Evolutionary conservation across 2,797 vertebrate species (phyloP), one percentile per base, ranked within the genome.

Genomic region (Limosa lapponica): DNA sequence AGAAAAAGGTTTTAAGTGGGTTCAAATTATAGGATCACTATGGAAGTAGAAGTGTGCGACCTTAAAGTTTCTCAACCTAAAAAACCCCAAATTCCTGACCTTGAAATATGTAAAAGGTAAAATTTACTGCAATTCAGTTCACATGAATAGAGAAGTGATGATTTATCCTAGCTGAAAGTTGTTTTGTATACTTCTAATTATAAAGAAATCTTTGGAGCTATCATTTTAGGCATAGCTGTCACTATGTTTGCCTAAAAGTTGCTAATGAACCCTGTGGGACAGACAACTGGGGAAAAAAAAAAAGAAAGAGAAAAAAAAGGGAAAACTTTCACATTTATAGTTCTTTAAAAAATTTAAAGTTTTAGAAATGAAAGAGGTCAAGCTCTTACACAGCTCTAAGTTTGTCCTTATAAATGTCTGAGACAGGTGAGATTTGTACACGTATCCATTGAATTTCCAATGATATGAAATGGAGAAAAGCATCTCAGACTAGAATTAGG

Each of bases 31-130:
- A 75, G 9, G 4, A 81, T 77, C 30, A 14, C 10, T 74, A 8
- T 22, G 41, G 48, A 78, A 1, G 5, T 11, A 70, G 19, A 34
- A 4, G 10, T 74, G 51, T 13, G 25, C 0, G 0, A 75, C 11
- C 16, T 48, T 73, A 57, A 67, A 65, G 5, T 65, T 93, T 86
- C 61, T 78, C 52, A 81, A 61, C 13, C n/a, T 36, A 27, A 44
- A 37, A 54, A 65, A 23, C 28, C 36, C 1, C 18, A 19, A 64
- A 49, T 36, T 79, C 19, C 28, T 82, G n/a, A 84, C 58, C 55
- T 89, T 83, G 34, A 90, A 72, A 82, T 44, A 58, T 2, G 1
- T n/a, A 12, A 37, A 59, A 22, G 11, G 18, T 69, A 80, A 62
- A 85, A 87, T 67, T 83, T 34, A 57, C 27, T 48, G 39, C 10